Percentiles rank a stretch among this genome's conserved stretches.
Conservation (phyloP, 1,140 invertebrate genomes). For the Caenorhabditis tropicalis region DNA sequence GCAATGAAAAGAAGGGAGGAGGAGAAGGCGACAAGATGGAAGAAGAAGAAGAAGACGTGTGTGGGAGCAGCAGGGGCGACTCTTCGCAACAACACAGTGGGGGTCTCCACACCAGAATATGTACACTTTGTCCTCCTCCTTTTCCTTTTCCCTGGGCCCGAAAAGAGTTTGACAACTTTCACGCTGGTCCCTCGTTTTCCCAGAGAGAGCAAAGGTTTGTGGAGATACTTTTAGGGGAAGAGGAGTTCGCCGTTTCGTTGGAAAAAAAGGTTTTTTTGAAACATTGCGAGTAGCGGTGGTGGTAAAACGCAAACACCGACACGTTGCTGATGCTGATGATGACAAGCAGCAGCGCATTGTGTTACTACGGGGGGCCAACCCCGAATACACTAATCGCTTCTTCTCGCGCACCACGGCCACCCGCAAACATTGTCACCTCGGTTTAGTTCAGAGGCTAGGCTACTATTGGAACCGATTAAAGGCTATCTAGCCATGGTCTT, state of each 20-base stretch:
- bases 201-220: background rate
- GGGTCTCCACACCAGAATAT: background rate
- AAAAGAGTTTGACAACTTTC: slow-evolving; percentile 33
- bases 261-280: too few species aligned
- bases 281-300: too few species aligned
- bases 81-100: background rate
- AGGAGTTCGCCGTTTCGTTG: background rate
- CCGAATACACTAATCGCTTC: slow-evolving; percentile 36
- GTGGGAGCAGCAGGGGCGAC: background rate
- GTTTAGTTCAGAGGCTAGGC: too few species aligned
- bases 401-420: background rate
- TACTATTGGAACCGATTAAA: too few species aligned
- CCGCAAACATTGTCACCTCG: background rate
- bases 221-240: background rate
- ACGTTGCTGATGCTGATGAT: background rate
- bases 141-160: too few species aligned
- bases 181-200: background rate
- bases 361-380: background rate
- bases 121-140: slow-evolving; percentile 7
- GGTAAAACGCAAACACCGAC: background rate
- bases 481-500: too few species aligned
- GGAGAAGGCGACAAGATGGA: slow-evolving; percentile 34
- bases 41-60: slow-evolving; percentile 29
- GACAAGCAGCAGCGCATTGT: too few species aligned
- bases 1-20: background rate